Percentiles rank a stretch among this genome's conserved stretches.
Conservation (phyloP, 2,888 invertebrate species). For the Cephus runcator region DNA sequence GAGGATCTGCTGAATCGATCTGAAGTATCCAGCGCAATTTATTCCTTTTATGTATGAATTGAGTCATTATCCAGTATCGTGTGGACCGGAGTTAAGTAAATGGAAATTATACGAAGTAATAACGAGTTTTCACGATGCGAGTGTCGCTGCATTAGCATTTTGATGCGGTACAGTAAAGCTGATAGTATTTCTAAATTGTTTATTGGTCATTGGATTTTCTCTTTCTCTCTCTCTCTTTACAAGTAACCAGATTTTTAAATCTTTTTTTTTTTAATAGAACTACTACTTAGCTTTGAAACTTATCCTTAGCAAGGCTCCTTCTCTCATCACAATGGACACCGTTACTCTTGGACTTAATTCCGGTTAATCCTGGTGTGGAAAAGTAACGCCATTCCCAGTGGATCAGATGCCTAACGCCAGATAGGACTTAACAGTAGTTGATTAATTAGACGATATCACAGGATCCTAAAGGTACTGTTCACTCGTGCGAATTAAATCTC, state of each 20-base stretch:
- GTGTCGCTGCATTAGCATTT: neutral
- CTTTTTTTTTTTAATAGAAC: neutral
- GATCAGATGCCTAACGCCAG: neutral
- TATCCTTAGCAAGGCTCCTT: neutral
- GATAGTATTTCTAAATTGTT: neutral
- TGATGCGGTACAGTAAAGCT: neutral
- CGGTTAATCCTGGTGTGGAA: neutral
- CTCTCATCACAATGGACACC: neutral
- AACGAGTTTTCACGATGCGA: neutral
- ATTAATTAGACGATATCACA: neutral
- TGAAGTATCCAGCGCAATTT: neutral
- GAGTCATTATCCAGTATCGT: neutral
- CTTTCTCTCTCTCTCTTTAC: neutral
- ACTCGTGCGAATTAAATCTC: neutral
- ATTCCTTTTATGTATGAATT: neutral
- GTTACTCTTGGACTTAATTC: neutral
- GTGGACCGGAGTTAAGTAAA: neutral
- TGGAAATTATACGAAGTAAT: neutral
- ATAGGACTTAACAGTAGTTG: neutral
- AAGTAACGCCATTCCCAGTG: neutral
- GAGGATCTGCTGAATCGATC: neutral
- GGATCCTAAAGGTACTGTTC: neutral
- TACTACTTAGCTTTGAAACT: neutral
- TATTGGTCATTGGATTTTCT: neutral
- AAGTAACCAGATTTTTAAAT: neutral